These are phyloP conservation scores for Halichoeres trimaculatus DNA, from an alignment of 2,113 vertebrate genomes.

Conservation along the genomic window DNA sequence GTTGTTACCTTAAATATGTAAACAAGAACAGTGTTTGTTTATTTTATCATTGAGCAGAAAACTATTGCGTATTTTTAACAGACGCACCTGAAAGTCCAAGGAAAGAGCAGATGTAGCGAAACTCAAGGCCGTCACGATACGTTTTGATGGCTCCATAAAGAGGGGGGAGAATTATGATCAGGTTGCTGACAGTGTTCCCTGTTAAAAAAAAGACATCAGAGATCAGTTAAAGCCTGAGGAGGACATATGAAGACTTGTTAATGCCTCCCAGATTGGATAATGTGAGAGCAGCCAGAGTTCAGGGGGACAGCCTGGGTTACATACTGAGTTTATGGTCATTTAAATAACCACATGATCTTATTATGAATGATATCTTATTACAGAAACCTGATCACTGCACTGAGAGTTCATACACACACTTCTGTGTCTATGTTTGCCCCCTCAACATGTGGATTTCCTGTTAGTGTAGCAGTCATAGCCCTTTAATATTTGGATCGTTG, in stretches of 20 bases:
- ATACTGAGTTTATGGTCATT: conserved; percentile 1
- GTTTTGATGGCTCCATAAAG: conserved; percentile 93
- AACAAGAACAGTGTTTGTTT: neutral
- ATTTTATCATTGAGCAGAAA: neutral
- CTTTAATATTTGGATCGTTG: neutral
- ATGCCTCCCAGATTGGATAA: conserved; percentile 3
- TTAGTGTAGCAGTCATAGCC: neutral
- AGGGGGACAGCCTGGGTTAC: neutral
- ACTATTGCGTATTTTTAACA: neutral
- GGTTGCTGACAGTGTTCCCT: conserved; percentile 99
- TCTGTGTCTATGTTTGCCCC: neutral
- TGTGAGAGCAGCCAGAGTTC: neutral
- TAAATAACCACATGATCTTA: neutral
- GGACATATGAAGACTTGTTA: neutral
- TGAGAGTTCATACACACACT: neutral
- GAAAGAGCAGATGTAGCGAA: conserved; percentile 92
- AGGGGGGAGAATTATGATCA: conserved; percentile 99
- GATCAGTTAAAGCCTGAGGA: neutral
- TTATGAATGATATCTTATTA: neutral
- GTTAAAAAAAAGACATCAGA: conserved; percentile 23
- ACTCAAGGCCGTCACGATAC: conserved; percentile 89
- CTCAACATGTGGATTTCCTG: neutral
- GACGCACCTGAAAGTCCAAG: conserved; percentile 92
- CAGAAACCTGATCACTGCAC: conserved; percentile 26
- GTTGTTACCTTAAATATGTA: neutral